These are phyloP conservation scores for Callaeas wilsoni DNA, from an alignment of 2,113 vertebrate genomes.

Conservation along the genomic window DNA sequence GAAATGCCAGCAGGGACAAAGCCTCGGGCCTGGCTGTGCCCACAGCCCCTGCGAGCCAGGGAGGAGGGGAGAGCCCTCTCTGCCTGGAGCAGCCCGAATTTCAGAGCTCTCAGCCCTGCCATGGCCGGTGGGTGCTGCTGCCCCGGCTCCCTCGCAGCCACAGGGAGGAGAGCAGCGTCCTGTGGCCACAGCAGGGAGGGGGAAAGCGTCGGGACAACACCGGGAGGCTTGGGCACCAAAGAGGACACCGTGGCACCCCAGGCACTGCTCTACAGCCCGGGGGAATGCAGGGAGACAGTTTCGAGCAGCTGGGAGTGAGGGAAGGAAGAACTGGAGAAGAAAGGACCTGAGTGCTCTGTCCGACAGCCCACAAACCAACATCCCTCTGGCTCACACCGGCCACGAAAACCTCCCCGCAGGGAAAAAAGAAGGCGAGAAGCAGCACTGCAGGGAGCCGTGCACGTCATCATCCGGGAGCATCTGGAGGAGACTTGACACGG, in stretches of 20 bases:
- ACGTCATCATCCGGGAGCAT: neutral
- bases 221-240: neutral
- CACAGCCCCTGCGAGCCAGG: neutral
- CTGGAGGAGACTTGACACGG: neutral
- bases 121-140: neutral
- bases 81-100: neutral
- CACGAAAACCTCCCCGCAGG: neutral
- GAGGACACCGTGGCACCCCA: neutral
- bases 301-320: rapidly evolving
- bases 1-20: neutral
- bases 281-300: no score
- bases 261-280: neutral
- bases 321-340: neutral
- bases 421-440: neutral
- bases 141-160: rapidly evolving
- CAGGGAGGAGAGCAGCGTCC: neutral
- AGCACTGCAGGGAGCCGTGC: neutral
- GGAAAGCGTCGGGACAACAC: rapidly evolving
- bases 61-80: neutral
- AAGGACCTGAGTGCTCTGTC: neutral
- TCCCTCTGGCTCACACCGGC: rapidly evolving
- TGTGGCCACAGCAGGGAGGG: neutral
- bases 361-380: neutral
- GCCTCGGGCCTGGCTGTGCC: neutral
- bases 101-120: neutral